These are phyloP conservation scores for Steinernema carpocapsae DNA, from an alignment of 2,888 invertebrate genomes.

Conservation along the genomic window DNA sequence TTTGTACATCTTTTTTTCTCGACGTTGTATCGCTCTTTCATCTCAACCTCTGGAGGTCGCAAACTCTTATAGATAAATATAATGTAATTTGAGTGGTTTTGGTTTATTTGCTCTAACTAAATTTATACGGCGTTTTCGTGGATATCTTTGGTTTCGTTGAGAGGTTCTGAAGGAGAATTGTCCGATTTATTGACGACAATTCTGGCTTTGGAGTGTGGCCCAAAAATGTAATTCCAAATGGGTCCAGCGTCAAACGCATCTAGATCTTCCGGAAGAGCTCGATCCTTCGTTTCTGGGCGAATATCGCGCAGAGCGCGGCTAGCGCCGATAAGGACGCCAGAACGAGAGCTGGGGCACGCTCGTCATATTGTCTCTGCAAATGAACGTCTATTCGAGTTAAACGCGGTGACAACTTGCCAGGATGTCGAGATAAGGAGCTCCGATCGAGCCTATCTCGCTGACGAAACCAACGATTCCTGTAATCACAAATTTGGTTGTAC, in stretches of 20 bases:
- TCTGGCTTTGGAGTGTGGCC: neutral
- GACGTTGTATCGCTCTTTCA: slow-evolving; percentile 23
- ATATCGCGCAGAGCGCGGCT: slow-evolving; percentile 52
- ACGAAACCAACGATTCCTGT: slow-evolving; percentile 23
- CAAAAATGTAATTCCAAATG: slow-evolving; percentile 37
- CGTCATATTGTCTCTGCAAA: slow-evolving; percentile 50
- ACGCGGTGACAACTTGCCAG: slow-evolving; percentile 48
- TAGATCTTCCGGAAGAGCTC: slow-evolving; percentile 55
- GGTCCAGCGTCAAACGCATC: slow-evolving; percentile 57
- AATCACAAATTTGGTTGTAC: neutral
- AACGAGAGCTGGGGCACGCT: slow-evolving; percentile 55
- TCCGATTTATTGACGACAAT: neutral
- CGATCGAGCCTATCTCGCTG: slow-evolving; percentile 54
- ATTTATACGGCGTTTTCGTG: neutral
- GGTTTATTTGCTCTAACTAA: neutral
- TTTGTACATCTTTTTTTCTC: slow-evolving; percentile 20
- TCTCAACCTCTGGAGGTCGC: slow-evolving; percentile 33
- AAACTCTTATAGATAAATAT: slow-evolving; percentile 10
- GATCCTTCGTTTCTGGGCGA: slow-evolving; percentile 62
- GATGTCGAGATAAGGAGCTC: slow-evolving; percentile 63
- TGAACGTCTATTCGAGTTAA: neutral
- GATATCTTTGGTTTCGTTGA: too few species aligned
- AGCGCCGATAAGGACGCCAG: slow-evolving; percentile 56
- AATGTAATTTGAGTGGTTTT: neutral
- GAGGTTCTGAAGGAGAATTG: too few species aligned